Conservation (phyloP, 2,797 vertebrate genomes). For the Phalanger gymnotis region DNA sequence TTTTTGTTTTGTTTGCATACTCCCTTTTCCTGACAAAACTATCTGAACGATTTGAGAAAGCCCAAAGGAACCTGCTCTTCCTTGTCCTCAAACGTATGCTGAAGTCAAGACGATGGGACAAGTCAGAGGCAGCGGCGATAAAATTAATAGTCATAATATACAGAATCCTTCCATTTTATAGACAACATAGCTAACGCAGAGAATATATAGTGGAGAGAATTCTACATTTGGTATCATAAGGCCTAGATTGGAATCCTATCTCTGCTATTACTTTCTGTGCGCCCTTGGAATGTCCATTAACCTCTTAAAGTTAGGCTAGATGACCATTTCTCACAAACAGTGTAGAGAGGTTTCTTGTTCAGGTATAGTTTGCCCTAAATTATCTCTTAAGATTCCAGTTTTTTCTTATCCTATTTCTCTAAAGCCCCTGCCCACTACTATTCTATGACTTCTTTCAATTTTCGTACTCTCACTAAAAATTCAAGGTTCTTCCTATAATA, state of each 20-base stretch:
- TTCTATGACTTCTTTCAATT: neutral
- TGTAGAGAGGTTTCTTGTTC: neutral
- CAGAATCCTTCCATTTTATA: neutral
- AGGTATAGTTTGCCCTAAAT: neutral
- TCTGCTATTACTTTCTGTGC: neutral
- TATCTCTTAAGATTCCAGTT: neutral
- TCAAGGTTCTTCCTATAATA: neutral
- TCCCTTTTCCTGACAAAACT: neutral
- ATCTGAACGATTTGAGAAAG: neutral
- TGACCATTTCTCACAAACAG: neutral
- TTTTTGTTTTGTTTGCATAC: neutral
- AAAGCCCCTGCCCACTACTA: neutral
- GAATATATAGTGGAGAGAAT: neutral
- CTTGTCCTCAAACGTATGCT: neutral
- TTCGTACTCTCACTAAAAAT: neutral
- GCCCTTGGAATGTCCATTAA: neutral
- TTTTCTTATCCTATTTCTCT: neutral
- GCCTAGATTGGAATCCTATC: neutral
- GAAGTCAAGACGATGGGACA: neutral
- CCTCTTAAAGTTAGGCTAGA: neutral
- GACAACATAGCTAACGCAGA: neutral
- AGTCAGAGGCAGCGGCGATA: neutral
- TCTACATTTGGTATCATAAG: neutral
- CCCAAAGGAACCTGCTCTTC: neutral
- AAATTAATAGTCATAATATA: neutral